A percentile compares a stretch with the other conserved stretches of the same genome.
Conservation (phyloP, 1,140 invertebrate genomes). For the Phocides pigmalion region DNA sequence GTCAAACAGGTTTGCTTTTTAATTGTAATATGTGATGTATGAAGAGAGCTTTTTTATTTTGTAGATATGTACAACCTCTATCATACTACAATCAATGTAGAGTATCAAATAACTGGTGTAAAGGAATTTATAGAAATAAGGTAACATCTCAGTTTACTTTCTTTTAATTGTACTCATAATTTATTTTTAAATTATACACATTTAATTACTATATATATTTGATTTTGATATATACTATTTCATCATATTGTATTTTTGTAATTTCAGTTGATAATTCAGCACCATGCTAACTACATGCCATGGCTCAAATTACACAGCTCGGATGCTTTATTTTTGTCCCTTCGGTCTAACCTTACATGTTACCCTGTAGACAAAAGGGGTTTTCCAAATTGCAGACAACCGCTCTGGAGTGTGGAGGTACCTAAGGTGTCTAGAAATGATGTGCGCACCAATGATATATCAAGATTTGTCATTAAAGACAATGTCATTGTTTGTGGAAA, state of each 20-base stretch:
- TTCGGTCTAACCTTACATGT: conserved; percentile 59
- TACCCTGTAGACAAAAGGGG: conserved; percentile 51
- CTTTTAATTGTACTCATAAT: neutral
- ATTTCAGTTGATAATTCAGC: conserved; percentile 57
- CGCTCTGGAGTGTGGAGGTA: conserved; percentile 57
- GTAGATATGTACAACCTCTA: conserved; percentile 36
- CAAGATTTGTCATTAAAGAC: conserved; percentile 67
- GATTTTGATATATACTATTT: no score
- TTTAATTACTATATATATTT: neutral
- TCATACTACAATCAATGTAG: conserved; percentile 57
- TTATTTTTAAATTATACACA: no score
- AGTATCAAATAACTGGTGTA: conserved; percentile 68
- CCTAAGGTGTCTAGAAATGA: conserved; percentile 62
- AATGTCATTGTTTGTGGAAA: conserved; percentile 67
- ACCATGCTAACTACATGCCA: conserved; percentile 69
- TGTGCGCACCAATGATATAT: conserved; percentile 72
- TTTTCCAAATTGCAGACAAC: conserved; percentile 36
- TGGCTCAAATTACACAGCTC: conserved; percentile 60
- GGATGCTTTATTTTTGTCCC: conserved; percentile 51
- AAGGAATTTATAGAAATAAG: conserved; percentile 62
- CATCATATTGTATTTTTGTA: no score
- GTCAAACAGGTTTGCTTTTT: no score
- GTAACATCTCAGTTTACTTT: conserved; percentile 36
- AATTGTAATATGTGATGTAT: neutral
- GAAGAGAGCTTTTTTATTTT: conserved; percentile 27